Evolutionary conservation across 2,888 invertebrate species (phyloP).

Genomic region (Tholera decimalis): DNA sequence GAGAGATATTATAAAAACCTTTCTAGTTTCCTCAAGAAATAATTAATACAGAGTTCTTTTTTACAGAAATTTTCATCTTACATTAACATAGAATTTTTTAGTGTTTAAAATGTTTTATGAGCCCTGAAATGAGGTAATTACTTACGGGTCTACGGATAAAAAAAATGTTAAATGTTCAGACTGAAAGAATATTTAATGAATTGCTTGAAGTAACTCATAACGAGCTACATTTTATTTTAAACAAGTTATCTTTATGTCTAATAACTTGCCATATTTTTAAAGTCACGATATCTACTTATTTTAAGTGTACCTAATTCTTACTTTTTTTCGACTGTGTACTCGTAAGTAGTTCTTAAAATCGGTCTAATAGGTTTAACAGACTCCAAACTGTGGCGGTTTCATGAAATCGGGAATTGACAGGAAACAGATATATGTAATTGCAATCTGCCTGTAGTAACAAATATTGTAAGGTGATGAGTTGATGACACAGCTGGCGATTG

Average conservation of each 20-base stretch:
- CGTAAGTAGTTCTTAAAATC: too few species aligned
- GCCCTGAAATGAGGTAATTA: slow-evolving; percentile 41
- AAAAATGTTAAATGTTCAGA: slow-evolving; percentile 29
- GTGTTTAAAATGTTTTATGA: slow-evolving; percentile 51
- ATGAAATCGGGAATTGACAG: too few species aligned
- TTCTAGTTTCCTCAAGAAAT: slow-evolving; percentile 45
- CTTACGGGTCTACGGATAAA: slow-evolving; percentile 31
- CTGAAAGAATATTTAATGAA: slow-evolving; percentile 32
- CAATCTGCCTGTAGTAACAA: too few species aligned
- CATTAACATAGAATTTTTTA: slow-evolving; percentile 39
- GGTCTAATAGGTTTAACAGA: too few species aligned
- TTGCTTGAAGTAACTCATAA: slow-evolving; percentile 25
- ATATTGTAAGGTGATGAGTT: too few species aligned
- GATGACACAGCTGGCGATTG: too few species aligned
- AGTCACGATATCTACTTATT: background rate
- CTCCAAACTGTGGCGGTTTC: too few species aligned
- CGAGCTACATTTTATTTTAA: slow-evolving; percentile 6
- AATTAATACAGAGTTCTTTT: slow-evolving; percentile 45
- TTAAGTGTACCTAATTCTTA: background rate
- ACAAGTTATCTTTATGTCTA: slow-evolving; percentile 9
- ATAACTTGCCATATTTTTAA: background rate
- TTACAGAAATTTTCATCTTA: slow-evolving; percentile 26
- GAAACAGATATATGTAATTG: too few species aligned
- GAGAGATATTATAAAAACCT: slow-evolving; percentile 41
- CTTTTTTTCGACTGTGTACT: too few species aligned